Evolutionary conservation across 1,140 invertebrate species (phyloP).

Genomic region (Aporrectodea caliginosa): DNA sequence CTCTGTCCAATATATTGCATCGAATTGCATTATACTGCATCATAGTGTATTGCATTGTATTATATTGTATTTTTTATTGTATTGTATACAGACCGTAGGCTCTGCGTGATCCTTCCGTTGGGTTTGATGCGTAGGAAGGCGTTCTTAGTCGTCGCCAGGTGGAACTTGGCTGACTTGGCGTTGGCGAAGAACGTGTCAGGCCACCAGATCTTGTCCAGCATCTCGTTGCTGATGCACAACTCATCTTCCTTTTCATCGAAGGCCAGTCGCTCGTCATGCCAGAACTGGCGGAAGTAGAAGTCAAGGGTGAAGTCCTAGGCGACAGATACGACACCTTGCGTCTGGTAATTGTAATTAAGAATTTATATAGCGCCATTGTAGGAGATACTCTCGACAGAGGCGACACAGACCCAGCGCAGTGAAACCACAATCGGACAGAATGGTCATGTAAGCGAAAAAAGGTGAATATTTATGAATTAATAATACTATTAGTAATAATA

Average conservation of each 20-base stretch:
- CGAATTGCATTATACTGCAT: background rate
- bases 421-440: too few relatives aligned
- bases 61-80: too few relatives aligned
- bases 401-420: too few relatives aligned
- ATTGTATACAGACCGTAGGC: constrained; percentile 33
- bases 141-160: constrained; percentile 85
- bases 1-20: too few relatives aligned
- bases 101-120: constrained; percentile 56
- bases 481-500: too few relatives aligned
- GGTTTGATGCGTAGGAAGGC: constrained; percentile 59
- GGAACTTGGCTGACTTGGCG: constrained; percentile 97
- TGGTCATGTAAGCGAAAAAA: too few relatives aligned
- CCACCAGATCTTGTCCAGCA: constrained; percentile 97
- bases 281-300: constrained; percentile 98
- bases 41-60: too few relatives aligned
- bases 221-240: constrained; percentile 71
- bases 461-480: too few relatives aligned
- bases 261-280: constrained; percentile 88
- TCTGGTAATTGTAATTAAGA: too few relatives aligned
- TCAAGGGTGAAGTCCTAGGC: constrained; percentile 93
- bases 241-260: constrained; percentile 69
- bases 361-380: too few relatives aligned
- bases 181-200: constrained; percentile 83
- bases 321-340: too few relatives aligned
- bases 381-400: too few relatives aligned